Evolutionary conservation across 2,113 vertebrate genomes (phyloP), one percentile per base, ranked within the genome.

Genomic region (Coracopsis vasa): DNA sequence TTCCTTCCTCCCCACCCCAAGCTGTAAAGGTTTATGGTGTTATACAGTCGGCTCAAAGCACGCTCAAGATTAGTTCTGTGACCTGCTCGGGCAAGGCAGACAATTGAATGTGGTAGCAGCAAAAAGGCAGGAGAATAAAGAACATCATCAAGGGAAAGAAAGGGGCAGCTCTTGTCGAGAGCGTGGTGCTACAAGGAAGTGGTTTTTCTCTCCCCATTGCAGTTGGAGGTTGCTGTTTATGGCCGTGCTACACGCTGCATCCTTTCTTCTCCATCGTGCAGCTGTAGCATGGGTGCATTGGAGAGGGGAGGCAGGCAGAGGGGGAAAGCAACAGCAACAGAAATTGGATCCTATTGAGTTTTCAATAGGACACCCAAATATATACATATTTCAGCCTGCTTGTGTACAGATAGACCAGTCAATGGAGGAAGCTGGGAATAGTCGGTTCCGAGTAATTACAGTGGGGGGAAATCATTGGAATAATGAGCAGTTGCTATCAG

Each of bases 401-500:
- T 6, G 1, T 17, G 62, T 62, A 24, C 1, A 29, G 79, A 82
- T 93, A 85, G 67, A 60, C 8, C 96, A 97, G 97, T 97, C 97
- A 94, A 90, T 44, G 91, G 93, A 67, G 92, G 70, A 89, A 85
- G 75, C 91, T 79, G 82, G 82, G 96, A 98, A 97, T 90, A 97
- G 96, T 88, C 35, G 24, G 94, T 96, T 96, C 93, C 66, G 51
- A 97, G 97, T 97, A 98, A 98, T 98, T 97, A 97, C 95, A 97
- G 95, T 13, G 65, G 75, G 82, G 61, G 69, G 18, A 35, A 96
- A 97, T 95, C 97, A 94, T 90, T 88, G 41, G 97, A 97, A 98
- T 98, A 98, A 98, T 97, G 97, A 98, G 96, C 93, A 96, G 91
- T 97, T 97, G 96, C 97, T 97, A 92, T 92, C 90, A 80, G 97